Evolutionary conservation across 2,888 invertebrate genomes (phyloP).

Genomic region (Acanthococcus lagerstroemiae): DNA sequence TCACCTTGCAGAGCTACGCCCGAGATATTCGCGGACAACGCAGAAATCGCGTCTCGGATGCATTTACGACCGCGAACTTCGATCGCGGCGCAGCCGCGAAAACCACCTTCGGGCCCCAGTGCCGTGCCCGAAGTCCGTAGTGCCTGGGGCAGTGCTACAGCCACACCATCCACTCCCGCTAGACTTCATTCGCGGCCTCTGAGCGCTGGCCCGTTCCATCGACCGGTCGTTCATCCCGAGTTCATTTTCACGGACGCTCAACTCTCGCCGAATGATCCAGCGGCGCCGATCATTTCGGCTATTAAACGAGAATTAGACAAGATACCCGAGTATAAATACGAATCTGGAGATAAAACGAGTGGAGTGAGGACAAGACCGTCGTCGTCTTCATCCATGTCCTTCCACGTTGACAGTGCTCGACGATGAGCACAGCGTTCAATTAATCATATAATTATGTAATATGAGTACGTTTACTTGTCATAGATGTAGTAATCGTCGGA

Average conservation of each 20-base stretch:
- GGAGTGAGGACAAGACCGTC: not conserved
- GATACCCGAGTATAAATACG: slow-evolving; percentile 34
- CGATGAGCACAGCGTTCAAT: too few relatives aligned
- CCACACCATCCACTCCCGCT: slow-evolving; percentile 9
- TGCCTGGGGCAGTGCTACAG: slow-evolving; percentile 9
- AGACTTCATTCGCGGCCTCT: slow-evolving; percentile 45
- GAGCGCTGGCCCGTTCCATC: slow-evolving; percentile 55
- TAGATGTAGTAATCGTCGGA: too few relatives aligned
- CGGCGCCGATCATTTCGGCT: slow-evolving; percentile 70
- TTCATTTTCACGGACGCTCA: slow-evolving; percentile 51
- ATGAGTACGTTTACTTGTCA: too few relatives aligned
- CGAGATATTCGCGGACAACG: too few relatives aligned
- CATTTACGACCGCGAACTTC: slow-evolving; percentile 6
- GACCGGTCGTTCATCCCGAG: slow-evolving; percentile 46
- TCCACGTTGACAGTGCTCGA: not conserved
- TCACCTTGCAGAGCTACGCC: slow-evolving; percentile 1
- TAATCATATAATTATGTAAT: too few relatives aligned
- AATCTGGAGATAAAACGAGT: not conserved
- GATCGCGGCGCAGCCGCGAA: not conserved
- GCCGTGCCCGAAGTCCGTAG: not conserved
- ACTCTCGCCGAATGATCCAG: slow-evolving; percentile 57
- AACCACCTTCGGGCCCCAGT: too few relatives aligned
- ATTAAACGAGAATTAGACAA: slow-evolving; percentile 59
- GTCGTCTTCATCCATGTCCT: not conserved
- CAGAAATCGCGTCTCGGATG: not conserved